phyloP scores from a whole-genome alignment of 1,140 invertebrate species.

The Liolophura sinensis region DNA sequence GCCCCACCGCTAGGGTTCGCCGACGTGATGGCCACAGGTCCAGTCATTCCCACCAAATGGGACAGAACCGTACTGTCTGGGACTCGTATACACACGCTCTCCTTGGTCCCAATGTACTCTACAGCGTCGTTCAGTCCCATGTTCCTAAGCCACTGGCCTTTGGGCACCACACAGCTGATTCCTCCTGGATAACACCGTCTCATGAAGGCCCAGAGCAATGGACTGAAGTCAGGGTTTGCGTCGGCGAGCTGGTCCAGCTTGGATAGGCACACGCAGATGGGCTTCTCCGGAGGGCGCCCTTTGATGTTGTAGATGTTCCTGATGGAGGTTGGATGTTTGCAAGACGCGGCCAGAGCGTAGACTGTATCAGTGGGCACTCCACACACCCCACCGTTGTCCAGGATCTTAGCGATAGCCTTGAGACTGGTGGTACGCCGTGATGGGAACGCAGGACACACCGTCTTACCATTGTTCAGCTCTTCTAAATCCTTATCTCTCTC shows the following conservation, averaged over 20 bases:
- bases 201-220: constrained; percentile 39
- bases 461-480: too few relatives aligned
- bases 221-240: constrained; percentile 28
- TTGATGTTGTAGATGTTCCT: constrained; percentile 37
- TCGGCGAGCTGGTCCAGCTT: constrained; percentile 34
- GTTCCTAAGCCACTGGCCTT: constrained; percentile 35
- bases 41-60: constrained; percentile 34
- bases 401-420: constrained; percentile 23
- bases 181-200: constrained; percentile 37
- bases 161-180: constrained; percentile 42
- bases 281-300: constrained; percentile 41
- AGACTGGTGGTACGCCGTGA: constrained; percentile 34
- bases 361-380: constrained; percentile 46
- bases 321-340: constrained; percentile 35
- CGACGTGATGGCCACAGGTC: constrained; percentile 38
- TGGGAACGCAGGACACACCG: constrained; percentile 28
- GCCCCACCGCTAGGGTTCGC: constrained; percentile 41
- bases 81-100: constrained; percentile 40
- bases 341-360: constrained; percentile 39
- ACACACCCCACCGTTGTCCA: constrained; percentile 32
- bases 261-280: constrained; percentile 41
- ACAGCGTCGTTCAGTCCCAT: constrained; percentile 34
- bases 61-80: constrained; percentile 39
- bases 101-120: constrained; percentile 31
- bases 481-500: too few relatives aligned